These are phyloP conservation scores for Syngnathus typhle DNA, from an alignment of 2,113 vertebrate genomes.

Conservation along the genomic window DNA sequence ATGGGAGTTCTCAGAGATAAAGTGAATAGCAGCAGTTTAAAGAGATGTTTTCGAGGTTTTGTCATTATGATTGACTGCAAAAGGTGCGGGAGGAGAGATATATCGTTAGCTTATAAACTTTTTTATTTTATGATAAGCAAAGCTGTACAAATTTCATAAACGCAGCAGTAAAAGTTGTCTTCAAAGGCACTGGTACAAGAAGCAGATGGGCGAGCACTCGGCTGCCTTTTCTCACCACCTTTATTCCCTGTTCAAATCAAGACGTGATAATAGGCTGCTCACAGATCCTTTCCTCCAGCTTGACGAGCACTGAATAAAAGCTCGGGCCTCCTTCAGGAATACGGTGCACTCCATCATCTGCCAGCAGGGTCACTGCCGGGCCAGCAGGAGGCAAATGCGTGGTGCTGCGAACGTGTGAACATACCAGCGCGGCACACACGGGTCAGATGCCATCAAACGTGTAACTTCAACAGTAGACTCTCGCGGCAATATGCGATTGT, in stretches of 20 bases:
- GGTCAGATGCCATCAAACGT: constrained; percentile 7
- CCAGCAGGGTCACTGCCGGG: constrained; percentile 50
- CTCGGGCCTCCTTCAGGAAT: constrained; percentile 43
- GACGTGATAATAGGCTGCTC: constrained; percentile 46
- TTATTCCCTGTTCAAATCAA: constrained; percentile 55
- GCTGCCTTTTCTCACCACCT: constrained; percentile 19
- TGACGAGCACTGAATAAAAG: constrained; percentile 35
- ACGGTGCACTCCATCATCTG: constrained; percentile 46
- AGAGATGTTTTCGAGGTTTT: constrained; percentile 11
- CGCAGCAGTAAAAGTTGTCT: constrained; percentile 9
- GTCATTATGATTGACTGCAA: constrained; percentile 4
- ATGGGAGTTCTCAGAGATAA: too few relatives aligned
- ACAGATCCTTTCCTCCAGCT: constrained; percentile 39
- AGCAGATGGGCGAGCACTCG: constrained; percentile 18
- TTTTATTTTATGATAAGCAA: constrained; percentile 41
- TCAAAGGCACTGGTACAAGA: constrained; percentile 13
- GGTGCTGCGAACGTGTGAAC: constrained; percentile 40
- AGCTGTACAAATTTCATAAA: not conserved
- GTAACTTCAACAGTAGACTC: constrained; percentile 19
- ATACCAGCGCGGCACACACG: constrained; percentile 27
- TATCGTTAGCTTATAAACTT: constrained; percentile 27
- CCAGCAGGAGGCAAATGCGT: constrained; percentile 35
- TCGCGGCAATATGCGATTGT: constrained; percentile 20
- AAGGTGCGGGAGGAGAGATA: constrained; percentile 4
- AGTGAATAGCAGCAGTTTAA: not conserved